phyloP scores from a whole-genome alignment of 2,888 invertebrate species.

The Pycnomerus fuliginosus region DNA sequence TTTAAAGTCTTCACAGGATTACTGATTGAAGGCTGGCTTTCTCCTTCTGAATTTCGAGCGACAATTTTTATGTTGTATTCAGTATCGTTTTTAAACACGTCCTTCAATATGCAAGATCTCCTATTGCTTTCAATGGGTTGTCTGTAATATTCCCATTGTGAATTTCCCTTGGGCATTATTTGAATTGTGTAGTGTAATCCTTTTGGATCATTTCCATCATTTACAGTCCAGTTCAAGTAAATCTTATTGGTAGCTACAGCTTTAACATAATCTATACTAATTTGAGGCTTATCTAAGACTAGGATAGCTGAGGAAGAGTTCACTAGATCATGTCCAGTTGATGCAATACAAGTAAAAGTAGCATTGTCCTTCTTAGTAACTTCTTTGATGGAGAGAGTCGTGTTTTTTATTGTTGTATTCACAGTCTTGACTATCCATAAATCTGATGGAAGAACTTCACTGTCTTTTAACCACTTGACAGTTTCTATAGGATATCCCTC shows the following conservation, averaged over 20 bases:
- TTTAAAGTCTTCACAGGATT: conserved; percentile 63
- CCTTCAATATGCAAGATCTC: conserved; percentile 68
- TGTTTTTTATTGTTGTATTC: conserved; percentile 61
- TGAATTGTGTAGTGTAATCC: conserved; percentile 58
- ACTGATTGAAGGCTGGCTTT: conserved; percentile 57
- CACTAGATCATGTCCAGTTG: conserved; percentile 38
- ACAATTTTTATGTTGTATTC: conserved; percentile 67
- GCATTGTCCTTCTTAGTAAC: conserved; percentile 73
- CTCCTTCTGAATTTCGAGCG: conserved; percentile 67
- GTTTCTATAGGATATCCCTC: conserved; percentile 61
- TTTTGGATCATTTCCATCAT: conserved; percentile 72
- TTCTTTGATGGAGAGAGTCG: conserved; percentile 59
- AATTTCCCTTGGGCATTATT: conserved; percentile 56
- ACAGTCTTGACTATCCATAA: conserved; percentile 45
- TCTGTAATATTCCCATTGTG: conserved; percentile 59
- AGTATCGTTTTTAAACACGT: conserved; percentile 61
- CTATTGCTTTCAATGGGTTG: conserved; percentile 64
- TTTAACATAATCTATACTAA: conserved; percentile 70
- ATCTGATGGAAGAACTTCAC: conserved; percentile 49
- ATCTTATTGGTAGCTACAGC: conserved; percentile 74
- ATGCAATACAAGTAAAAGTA: conserved; percentile 60
- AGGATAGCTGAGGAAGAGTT: conserved; percentile 46
- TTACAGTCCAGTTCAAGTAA: conserved; percentile 80
- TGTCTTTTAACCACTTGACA: conserved; percentile 62
- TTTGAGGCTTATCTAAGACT: conserved; percentile 69